Conservation (phyloP, 2,113 vertebrate genomes). For the Sapayoa aenigma region DNA sequence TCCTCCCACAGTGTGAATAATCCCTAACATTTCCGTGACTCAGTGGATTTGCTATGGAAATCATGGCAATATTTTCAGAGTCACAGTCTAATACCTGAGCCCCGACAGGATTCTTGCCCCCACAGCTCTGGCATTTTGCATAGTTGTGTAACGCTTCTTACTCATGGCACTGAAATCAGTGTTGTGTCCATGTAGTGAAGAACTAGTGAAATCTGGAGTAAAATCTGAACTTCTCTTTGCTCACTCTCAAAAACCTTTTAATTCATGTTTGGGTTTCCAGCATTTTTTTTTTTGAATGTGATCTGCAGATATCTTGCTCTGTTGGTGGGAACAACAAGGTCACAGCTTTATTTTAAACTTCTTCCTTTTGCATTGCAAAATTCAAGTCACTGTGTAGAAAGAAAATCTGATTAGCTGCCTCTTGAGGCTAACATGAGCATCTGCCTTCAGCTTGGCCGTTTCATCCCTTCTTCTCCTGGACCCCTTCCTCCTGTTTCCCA, state of each 20-base stretch:
- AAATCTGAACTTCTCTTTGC: neutral
- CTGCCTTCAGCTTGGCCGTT: neutral
- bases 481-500: neutral
- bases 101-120: slow-evolving; percentile 5
- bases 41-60: slow-evolving; percentile 35
- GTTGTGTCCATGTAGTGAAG: neutral
- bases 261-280: neutral
- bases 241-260: neutral
- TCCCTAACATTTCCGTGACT: slow-evolving; percentile 13
- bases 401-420: neutral
- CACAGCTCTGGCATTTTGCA: slow-evolving; percentile 26
- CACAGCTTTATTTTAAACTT: neutral
- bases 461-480: neutral
- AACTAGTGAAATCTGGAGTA: neutral
- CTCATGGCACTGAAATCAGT: neutral
- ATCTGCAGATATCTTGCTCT: neutral
- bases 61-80: slow-evolving; percentile 7
- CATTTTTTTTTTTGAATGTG: neutral
- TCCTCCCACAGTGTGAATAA: slow-evolving; percentile 31
- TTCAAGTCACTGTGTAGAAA: neutral
- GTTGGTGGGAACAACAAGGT: neutral
- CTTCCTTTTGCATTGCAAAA: neutral
- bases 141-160: neutral
- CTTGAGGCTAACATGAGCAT: neutral
- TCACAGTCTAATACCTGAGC: slow-evolving; percentile 35